phyloP scores from a whole-genome alignment of 2,113 vertebrate species.

The Sphaerodactylus townsendi region DNA sequence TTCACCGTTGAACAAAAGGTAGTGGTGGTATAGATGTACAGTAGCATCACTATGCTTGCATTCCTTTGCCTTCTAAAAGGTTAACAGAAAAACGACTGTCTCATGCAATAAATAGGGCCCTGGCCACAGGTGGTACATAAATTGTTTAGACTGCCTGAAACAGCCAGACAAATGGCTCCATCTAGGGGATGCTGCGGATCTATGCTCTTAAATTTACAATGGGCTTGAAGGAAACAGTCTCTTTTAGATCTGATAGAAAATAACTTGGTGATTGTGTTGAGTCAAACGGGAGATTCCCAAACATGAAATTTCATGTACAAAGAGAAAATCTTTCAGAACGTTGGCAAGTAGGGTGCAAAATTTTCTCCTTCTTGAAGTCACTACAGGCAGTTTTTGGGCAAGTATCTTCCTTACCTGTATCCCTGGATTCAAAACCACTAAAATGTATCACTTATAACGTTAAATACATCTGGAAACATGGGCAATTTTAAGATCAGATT shows the following conservation, averaged over 20 bases:
- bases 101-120: background rate
- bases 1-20: background rate
- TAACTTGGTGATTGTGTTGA: background rate
- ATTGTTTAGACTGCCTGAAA: background rate
- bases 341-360: background rate
- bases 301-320: background rate
- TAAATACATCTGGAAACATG: too few relatives aligned
- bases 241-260: background rate
- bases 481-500: too few relatives aligned
- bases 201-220: background rate
- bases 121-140: background rate
- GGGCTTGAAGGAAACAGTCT: too few relatives aligned
- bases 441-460: too few relatives aligned
- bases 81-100: conserved; percentile 8
- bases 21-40: background rate
- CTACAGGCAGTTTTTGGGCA: background rate
- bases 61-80: background rate
- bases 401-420: too few relatives aligned
- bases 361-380: too few relatives aligned
- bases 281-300: background rate
- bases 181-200: background rate
- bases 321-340: background rate
- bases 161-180: background rate
- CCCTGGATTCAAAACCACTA: too few relatives aligned
- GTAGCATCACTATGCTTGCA: background rate